phyloP scores from a whole-genome alignment of 2,113 vertebrate genomes.

The Paralichthys olivaceus region DNA sequence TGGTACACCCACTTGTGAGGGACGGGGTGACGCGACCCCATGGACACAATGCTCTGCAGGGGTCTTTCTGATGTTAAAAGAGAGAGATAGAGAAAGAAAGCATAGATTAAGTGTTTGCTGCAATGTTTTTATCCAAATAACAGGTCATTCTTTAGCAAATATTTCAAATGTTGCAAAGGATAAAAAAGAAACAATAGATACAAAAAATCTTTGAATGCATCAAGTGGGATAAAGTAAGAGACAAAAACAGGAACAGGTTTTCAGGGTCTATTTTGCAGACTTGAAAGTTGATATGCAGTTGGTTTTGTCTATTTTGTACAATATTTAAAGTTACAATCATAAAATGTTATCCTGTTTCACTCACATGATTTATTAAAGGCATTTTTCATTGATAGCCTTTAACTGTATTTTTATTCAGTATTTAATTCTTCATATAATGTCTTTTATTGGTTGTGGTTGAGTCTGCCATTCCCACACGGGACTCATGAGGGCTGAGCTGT shows the following conservation, averaged over 20 bases:
- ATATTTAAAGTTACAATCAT: not conserved
- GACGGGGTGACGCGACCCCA: conserved; percentile 60
- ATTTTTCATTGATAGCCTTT: no score
- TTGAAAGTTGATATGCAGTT: not conserved
- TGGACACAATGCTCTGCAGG: conserved; percentile 65
- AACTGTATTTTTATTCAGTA: no score
- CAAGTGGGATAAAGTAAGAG: not conserved
- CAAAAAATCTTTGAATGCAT: conserved; percentile 1
- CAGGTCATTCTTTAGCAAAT: conserved; percentile 12
- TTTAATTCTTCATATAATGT: not conserved
- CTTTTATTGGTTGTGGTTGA: not conserved
- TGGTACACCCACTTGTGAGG: conserved; percentile 39
- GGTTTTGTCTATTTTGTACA: not conserved
- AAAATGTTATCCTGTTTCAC: not conserved
- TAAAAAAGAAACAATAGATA: not conserved
- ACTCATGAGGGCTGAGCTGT: not conserved
- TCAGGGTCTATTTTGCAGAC: not conserved
- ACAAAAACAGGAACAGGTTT: not conserved
- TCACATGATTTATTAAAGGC: not conserved
- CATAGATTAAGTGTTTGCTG: not conserved
- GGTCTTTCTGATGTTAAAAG: conserved; percentile 45
- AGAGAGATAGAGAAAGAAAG: not conserved
- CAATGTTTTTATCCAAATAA: conserved; percentile 40
- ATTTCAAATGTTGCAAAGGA: conserved; percentile 5
- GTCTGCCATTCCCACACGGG: no score